A percentile compares a stretch with the other conserved stretches of the same genome.
phyloP scores from a whole-genome alignment of 53 echinoderm and acorn worm species.

The Luidia sarsii region DNA sequence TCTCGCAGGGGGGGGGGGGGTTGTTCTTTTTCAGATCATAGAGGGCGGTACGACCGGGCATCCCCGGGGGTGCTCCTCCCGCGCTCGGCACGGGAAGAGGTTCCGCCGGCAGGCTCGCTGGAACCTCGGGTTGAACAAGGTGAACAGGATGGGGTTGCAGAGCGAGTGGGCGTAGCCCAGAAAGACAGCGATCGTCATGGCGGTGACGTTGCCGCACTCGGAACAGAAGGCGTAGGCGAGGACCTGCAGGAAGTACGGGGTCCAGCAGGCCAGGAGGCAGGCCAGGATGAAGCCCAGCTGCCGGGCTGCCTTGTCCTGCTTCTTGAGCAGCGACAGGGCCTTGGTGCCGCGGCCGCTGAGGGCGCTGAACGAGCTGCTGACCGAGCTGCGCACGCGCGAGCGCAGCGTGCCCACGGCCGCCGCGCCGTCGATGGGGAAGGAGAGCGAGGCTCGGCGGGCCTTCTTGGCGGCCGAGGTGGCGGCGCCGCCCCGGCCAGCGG shows the following conservation, averaged over 20 bases:
- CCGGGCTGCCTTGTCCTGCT: constrained; percentile 94
- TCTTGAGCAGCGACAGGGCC: constrained; percentile 74
- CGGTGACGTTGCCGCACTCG: constrained; percentile 57
- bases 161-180: constrained; percentile 92
- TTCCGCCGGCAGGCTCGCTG: constrained; percentile 74
- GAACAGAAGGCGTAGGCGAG: constrained; percentile 79
- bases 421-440: constrained; percentile 65
- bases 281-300: constrained; percentile 86
- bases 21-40: constrained; percentile 42
- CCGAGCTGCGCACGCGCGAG: constrained; percentile 68
- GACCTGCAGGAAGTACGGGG: constrained; percentile 92
- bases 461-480: constrained; percentile 27
- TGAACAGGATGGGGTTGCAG: constrained; percentile 87
- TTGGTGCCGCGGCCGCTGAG: constrained; percentile 85
- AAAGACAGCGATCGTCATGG: constrained; percentile 82
- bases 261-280: constrained; percentile 91
- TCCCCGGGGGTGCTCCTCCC: constrained; percentile 51
- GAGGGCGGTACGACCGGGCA: constrained; percentile 49
- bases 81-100: constrained; percentile 59
- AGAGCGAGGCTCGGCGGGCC: constrained; percentile 61
- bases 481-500: no score
- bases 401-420: constrained; percentile 61
- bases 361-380: constrained; percentile 83
- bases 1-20: no score
- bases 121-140: constrained; percentile 89